Percentiles rank a stretch among this genome's conserved stretches.
phyloP scores from a whole-genome alignment of 35 echinoderm and acorn worm genomes.

The Holothuria glaberrima region DNA sequence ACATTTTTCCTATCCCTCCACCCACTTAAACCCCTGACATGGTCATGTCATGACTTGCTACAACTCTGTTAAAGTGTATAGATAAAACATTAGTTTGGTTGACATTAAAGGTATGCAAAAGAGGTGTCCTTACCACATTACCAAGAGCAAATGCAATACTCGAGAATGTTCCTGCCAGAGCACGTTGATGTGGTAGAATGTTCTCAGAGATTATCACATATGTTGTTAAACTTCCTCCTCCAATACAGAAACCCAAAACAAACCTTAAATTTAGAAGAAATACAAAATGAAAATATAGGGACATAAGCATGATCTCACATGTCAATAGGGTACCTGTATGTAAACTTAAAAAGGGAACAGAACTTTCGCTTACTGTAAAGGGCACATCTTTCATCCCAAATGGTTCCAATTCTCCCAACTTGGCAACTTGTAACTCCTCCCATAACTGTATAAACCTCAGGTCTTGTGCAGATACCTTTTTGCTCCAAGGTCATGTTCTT shows the following conservation, averaged over 20 bases:
- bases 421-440: too few species aligned
- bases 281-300: not conserved
- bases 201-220: conserved; percentile 41
- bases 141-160: conserved; percentile 47
- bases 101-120: not conserved
- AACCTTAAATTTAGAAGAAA: conserved; percentile 11
- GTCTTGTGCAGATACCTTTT: too few species aligned
- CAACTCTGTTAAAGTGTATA: too few species aligned
- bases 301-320: too few species aligned
- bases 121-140: conserved; percentile 17
- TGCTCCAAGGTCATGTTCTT: too few species aligned
- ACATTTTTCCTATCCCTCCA: too few species aligned
- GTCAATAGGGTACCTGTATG: not conserved
- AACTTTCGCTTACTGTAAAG: not conserved
- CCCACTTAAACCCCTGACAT: not conserved
- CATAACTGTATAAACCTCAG: too few species aligned
- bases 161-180: conserved; percentile 35
- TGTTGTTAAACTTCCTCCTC: conserved; percentile 32
- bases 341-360: not conserved
- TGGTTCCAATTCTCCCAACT: too few species aligned
- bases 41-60: too few species aligned
- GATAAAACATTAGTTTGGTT: not conserved
- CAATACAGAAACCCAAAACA: conserved; percentile 52
- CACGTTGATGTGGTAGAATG: conserved; percentile 21
- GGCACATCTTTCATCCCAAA: too few species aligned